Conservation (phyloP, 2,113 vertebrate genomes). For the Apteryx mantelli region DNA sequence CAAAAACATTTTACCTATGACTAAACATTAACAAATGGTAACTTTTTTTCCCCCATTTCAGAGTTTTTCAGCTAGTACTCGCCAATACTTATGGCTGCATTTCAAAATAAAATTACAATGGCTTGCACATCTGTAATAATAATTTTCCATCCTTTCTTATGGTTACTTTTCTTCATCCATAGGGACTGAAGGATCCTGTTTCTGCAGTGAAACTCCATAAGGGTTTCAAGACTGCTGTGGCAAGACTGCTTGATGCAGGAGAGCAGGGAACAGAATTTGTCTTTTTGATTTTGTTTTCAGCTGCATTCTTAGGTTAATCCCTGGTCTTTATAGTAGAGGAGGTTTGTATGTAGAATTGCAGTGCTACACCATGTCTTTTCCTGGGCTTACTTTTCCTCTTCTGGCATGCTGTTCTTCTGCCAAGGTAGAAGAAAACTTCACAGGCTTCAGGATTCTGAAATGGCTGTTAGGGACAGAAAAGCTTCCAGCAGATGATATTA, state of each 20-base stretch:
- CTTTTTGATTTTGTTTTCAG: background rate
- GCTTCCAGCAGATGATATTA: background rate
- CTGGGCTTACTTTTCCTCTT: background rate
- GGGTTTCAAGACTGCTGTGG: background rate
- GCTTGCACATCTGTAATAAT: background rate
- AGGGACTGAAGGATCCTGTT: background rate
- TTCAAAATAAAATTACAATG: background rate
- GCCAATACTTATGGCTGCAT: background rate
- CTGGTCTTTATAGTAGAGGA: background rate
- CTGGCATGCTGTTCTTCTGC: background rate
- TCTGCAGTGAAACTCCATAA: background rate
- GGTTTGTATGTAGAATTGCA: background rate
- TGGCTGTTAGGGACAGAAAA: background rate
- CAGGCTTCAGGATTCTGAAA: background rate
- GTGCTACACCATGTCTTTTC: background rate
- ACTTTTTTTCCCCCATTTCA: background rate
- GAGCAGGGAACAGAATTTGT: background rate
- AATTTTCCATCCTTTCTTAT: background rate
- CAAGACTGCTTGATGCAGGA: background rate
- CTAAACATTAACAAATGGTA: background rate
- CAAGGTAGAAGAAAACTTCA: background rate
- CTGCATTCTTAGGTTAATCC: fast-evolving
- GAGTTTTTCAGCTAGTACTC: background rate
- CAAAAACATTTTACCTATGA: background rate
- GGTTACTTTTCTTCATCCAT: background rate